Percentiles rank a stretch among this genome's conserved stretches.
phyloP scores from a whole-genome alignment of 2,113 vertebrate species.

The Eudyptes chrysolophus region DNA sequence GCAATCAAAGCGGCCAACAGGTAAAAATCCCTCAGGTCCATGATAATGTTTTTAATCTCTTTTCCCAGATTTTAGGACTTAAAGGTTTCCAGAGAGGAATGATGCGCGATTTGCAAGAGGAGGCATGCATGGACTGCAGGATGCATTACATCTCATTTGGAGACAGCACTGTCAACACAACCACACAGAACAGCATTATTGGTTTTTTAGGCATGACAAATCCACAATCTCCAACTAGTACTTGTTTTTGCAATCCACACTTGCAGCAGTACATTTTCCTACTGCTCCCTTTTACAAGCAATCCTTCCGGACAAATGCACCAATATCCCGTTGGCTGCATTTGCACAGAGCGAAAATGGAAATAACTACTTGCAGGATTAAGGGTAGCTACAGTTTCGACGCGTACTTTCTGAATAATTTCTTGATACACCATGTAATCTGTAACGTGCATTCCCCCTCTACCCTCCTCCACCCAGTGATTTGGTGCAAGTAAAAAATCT shows the following conservation, averaged over 20 bases:
- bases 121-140: constrained; percentile 79
- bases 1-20: constrained; percentile 93
- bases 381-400: constrained; percentile 54
- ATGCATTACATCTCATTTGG: constrained; percentile 84
- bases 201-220: constrained; percentile 56
- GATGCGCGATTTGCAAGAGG: constrained; percentile 74
- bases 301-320: constrained; percentile 43
- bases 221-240: constrained; percentile 62
- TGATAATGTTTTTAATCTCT: constrained; percentile 84
- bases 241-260: constrained; percentile 50
- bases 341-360: constrained; percentile 53
- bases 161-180: constrained; percentile 87
- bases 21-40: constrained; percentile 99
- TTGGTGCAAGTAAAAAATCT: constrained; percentile 63
- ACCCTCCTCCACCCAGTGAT: constrained; percentile 35
- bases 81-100: constrained; percentile 75
- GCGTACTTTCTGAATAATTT: constrained; percentile 46
- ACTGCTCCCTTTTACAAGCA: background rate
- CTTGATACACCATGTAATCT: constrained; percentile 44
- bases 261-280: constrained; percentile 16
- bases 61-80: constrained; percentile 77
- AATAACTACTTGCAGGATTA: constrained; percentile 68
- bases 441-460: constrained; percentile 21
- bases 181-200: constrained; percentile 86
- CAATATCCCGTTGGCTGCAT: constrained; percentile 15